Conservation (phyloP, 2,888 invertebrate species). For the Euproctis similis region DNA sequence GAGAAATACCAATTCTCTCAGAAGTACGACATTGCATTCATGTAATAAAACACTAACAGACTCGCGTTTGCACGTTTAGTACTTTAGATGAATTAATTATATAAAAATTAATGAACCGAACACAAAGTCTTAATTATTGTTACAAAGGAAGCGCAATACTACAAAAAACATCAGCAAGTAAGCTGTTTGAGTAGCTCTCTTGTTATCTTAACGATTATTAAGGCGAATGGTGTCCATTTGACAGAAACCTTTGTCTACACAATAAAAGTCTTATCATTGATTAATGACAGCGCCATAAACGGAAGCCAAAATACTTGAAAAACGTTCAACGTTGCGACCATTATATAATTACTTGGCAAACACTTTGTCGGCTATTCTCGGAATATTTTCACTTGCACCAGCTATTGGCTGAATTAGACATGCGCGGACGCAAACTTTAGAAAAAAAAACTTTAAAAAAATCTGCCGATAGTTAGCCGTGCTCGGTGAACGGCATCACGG, state of each 20-base stretch:
- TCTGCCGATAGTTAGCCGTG: conserved; percentile 47
- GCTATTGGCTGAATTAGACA: conserved; percentile 40
- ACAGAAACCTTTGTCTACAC: conserved; percentile 17
- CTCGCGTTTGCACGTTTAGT: too few relatives aligned
- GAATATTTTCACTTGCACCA: conserved; percentile 35
- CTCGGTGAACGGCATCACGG: conserved; percentile 47
- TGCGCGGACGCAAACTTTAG: conserved; percentile 49
- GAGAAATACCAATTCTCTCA: too few relatives aligned
- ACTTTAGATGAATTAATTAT: too few relatives aligned
- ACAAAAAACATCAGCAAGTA: conserved; percentile 1
- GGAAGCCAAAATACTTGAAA: conserved; percentile 68
- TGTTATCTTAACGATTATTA: conserved; percentile 15
- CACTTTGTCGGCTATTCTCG: conserved; percentile 62
- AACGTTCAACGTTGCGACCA: conserved; percentile 60
- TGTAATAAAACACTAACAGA: too few relatives aligned
- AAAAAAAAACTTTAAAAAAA: conserved; percentile 37
- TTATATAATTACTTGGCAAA: conserved; percentile 56
- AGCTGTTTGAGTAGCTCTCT: neutral
- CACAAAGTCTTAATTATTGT: too few relatives aligned
- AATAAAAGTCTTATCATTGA: conserved; percentile 36
- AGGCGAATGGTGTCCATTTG: conserved; percentile 11
- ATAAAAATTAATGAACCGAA: too few relatives aligned
- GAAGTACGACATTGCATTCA: too few relatives aligned
- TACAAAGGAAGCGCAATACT: too few relatives aligned
- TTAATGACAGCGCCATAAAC: conserved; percentile 53